A percentile compares a stretch with the other conserved stretches of the same genome.
phyloP scores from a whole-genome alignment of 1,140 invertebrate species.

The Drosophila watanabei region DNA sequence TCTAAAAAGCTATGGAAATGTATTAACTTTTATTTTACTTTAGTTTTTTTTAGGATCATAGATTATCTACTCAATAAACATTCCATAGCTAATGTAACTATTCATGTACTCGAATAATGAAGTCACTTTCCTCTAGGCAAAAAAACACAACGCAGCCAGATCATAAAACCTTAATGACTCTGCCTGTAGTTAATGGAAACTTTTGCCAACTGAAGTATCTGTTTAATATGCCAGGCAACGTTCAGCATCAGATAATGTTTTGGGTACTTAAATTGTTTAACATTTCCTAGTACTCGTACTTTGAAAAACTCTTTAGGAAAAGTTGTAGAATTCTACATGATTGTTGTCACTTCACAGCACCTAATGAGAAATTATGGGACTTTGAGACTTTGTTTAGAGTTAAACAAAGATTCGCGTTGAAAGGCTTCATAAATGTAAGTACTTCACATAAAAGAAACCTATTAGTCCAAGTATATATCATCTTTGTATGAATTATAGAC shows the following conservation, averaged over 20 bases:
- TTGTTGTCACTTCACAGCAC: neutral
- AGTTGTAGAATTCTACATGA: neutral
- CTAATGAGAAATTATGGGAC: constrained; percentile 1
- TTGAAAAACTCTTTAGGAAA: constrained; percentile 4
- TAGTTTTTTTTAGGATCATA: neutral
- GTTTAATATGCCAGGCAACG: constrained; percentile 37
- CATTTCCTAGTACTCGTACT: constrained; percentile 18
- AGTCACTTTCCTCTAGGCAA: constrained; percentile 19
- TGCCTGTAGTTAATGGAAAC: constrained; percentile 38
- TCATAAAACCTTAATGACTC: constrained; percentile 36
- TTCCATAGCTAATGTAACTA: neutral
- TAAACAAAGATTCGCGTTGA: neutral
- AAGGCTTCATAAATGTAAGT: constrained; percentile 2
- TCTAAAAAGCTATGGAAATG: neutral
- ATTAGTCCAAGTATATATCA: neutral
- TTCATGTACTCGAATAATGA: constrained; percentile 11
- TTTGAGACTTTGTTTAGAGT: neutral
- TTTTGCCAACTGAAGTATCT: constrained; percentile 26
- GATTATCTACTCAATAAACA: neutral
- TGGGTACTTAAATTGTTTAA: constrained; percentile 28
- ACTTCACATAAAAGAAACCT: neutral
- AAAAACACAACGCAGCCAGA: constrained; percentile 2
- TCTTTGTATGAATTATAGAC: constrained; percentile 1
- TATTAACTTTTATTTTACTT: neutral
- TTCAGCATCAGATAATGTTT: constrained; percentile 15